A percentile compares a stretch with the other conserved stretches of the same genome.
Evolutionary conservation across 2,797 vertebrate genomes (phyloP).

Genomic region (Kryptolebias ocellatus): DNA sequence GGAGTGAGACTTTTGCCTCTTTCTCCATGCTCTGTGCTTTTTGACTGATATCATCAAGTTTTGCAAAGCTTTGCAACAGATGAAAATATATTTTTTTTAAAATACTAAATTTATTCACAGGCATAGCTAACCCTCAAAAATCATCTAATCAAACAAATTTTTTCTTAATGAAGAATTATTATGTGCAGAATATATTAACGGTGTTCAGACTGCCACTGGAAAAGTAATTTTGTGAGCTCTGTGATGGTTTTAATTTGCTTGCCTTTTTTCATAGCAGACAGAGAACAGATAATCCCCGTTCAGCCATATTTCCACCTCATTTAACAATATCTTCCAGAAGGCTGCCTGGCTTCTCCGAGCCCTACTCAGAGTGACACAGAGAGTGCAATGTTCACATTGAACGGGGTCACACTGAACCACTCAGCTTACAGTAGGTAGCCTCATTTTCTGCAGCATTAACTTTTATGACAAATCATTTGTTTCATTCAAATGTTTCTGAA

Average conservation of each 20-base stretch:
- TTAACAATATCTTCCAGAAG: conserved; percentile 66
- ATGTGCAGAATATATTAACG: conserved; percentile 37
- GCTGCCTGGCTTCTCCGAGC: conserved; percentile 64
- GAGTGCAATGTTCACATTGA: conserved; percentile 62
- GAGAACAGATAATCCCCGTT: conserved; percentile 72
- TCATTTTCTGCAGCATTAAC: conserved; percentile 34
- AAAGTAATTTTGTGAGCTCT: conserved; percentile 64
- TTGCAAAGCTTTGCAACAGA: too few species aligned
- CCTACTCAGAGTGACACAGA: conserved; percentile 73
- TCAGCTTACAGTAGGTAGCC: conserved; percentile 27
- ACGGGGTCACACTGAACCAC: conserved; percentile 68
- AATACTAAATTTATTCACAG: too few species aligned
- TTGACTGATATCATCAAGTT: too few species aligned
- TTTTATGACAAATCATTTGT: conserved; percentile 40
- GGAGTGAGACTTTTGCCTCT: too few species aligned
- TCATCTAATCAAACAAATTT: too few species aligned
- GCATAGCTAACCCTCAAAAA: too few species aligned
- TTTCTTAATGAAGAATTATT: conserved; percentile 1
- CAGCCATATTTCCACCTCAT: conserved; percentile 60
- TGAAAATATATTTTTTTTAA: too few species aligned
- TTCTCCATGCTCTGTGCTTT: too few species aligned
- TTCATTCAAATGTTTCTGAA: conserved; percentile 17
- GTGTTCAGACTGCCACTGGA: conserved; percentile 34
- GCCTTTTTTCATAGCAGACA: conserved; percentile 56
- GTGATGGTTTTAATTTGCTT: conserved; percentile 69